Conservation (phyloP, 1,140 invertebrate genomes). For the Cotesia chilonis region DNA sequence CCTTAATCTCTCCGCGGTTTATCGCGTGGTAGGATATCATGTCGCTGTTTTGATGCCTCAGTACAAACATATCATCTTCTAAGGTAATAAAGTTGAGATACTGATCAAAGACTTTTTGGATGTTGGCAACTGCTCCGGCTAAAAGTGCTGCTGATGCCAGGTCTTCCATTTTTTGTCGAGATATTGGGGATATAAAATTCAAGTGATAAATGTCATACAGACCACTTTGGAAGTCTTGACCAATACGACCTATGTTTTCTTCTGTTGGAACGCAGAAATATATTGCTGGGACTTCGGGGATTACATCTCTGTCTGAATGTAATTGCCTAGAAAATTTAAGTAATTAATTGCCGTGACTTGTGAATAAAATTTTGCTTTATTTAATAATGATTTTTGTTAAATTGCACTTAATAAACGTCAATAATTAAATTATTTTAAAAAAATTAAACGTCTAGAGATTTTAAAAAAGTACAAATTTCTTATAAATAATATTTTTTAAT, state of each 20-base stretch:
- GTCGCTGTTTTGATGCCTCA: slow-evolving; percentile 92
- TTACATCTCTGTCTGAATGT: slow-evolving; percentile 92
- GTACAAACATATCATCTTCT: slow-evolving; percentile 97
- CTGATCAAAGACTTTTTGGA: slow-evolving; percentile 96
- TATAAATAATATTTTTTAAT: no score
- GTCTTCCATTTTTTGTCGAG: slow-evolving; percentile 94
- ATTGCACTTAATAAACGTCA: no score
- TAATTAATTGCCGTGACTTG: background rate
- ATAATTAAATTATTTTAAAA: no score
- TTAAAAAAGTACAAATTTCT: no score
- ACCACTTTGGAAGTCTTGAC: slow-evolving; percentile 89
- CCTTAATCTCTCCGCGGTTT: slow-evolving; percentile 93
- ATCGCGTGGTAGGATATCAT: slow-evolving; percentile 94
- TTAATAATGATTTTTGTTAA: no score
- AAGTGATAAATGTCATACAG: slow-evolving; percentile 96
- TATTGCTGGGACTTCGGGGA: slow-evolving; percentile 97
- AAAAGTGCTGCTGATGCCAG: slow-evolving; percentile 91
- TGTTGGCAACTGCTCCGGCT: slow-evolving; percentile 85
- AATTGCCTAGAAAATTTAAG: slow-evolving; percentile 73
- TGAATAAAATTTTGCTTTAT: no score
- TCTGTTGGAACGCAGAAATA: slow-evolving; percentile 98
- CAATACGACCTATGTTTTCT: slow-evolving; percentile 95
- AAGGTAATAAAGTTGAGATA: slow-evolving; percentile 98
- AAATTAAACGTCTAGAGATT: no score
- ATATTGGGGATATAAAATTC: slow-evolving; percentile 97